phyloP scores from a whole-genome alignment of 2,797 vertebrate genomes.

The Bovichtus variegatus region DNA sequence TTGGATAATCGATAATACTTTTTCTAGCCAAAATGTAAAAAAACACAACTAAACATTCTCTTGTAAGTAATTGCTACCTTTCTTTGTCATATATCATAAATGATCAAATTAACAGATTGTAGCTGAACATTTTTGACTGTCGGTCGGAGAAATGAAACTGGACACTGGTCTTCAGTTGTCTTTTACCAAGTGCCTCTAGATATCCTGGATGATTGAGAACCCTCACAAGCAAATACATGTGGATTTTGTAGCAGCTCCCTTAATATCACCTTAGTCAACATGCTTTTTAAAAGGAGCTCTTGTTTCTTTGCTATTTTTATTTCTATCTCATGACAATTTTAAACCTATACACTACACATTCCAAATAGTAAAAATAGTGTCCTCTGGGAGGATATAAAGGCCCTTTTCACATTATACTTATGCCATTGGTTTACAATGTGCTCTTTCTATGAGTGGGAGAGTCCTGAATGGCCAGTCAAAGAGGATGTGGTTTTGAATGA shows the following conservation, averaged over 20 bases:
- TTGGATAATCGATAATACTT: not conserved
- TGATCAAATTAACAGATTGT: no score
- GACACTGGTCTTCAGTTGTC: no score
- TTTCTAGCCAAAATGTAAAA: no score
- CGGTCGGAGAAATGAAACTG: no score
- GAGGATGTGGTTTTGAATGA: conserved; percentile 72
- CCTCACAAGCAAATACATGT: not conserved
- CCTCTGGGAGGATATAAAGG: conserved; percentile 35
- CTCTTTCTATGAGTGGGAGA: conserved; percentile 46
- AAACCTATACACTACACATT: not conserved
- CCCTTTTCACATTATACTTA: conserved; percentile 50
- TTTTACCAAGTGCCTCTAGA: no score
- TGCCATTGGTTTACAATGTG: conserved; percentile 49
- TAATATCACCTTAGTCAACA: not conserved
- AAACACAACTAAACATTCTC: no score
- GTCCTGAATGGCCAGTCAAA: conserved; percentile 36
- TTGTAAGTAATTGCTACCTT: not conserved
- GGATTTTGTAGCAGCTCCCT: not conserved
- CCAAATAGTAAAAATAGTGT: conserved; percentile 35
- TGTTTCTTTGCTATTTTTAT: not conserved
- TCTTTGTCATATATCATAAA: not conserved
- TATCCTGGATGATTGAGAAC: no score
- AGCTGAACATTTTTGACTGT: no score
- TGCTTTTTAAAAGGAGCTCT: not conserved
- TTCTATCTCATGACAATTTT: not conserved